phyloP scores from a whole-genome alignment of 2,113 vertebrate species.

The Carassius carassius region DNA sequence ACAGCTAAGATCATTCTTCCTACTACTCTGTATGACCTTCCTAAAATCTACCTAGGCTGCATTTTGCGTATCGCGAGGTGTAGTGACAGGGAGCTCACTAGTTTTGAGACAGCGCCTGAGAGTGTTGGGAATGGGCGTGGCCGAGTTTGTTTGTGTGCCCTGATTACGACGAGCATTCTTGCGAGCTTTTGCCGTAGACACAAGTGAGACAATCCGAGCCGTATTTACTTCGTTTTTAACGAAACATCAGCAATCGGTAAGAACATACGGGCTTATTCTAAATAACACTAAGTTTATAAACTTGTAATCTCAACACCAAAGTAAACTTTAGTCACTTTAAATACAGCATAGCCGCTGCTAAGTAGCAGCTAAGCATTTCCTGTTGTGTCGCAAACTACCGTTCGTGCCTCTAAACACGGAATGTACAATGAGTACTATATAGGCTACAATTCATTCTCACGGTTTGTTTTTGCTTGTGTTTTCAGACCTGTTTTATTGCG shows the following conservation, averaged over 20 bases:
- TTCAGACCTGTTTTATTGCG: background rate
- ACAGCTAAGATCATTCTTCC: background rate
- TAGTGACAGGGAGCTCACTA: background rate
- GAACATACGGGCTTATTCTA: background rate
- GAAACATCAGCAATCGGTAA: conserved; percentile 15
- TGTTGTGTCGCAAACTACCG: background rate
- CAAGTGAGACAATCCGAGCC: background rate
- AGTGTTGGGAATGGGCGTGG: conserved; percentile 13
- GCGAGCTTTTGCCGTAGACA: background rate
- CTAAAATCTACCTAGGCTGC: background rate
- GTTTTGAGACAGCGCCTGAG: background rate
- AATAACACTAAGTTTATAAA: background rate
- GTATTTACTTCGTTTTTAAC: background rate
- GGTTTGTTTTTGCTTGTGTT: background rate
- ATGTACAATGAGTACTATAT: too few species aligned
- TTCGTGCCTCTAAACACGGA: background rate
- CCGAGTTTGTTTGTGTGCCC: background rate
- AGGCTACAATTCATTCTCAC: too few species aligned
- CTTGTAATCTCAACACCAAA: background rate
- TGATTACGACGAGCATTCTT: background rate
- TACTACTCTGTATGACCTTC: background rate
- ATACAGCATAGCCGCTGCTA: background rate
- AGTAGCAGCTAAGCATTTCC: conserved; percentile 9
- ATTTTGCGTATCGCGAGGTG: background rate
- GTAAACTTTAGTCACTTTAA: background rate